Evolutionary conservation across 2,888 invertebrate genomes (phyloP).

Genomic region (Caenorhabditis angaria): DNA sequence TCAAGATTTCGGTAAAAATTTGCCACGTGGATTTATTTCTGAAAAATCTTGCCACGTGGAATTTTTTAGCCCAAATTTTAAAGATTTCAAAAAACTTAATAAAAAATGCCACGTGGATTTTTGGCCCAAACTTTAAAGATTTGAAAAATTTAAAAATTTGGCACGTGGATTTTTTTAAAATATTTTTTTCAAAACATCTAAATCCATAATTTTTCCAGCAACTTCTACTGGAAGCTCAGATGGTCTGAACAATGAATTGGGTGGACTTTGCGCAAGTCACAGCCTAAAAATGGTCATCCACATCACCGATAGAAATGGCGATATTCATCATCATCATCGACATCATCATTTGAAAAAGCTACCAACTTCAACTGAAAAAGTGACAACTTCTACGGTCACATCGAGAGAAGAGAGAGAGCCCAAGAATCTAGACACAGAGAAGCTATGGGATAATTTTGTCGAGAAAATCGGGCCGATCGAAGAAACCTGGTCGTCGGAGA

Average conservation of each 20-base stretch:
- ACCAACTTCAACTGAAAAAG: constrained; percentile 24
- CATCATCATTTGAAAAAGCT: constrained; percentile 39
- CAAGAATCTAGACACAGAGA: constrained; percentile 15
- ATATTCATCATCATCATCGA: constrained; percentile 49
- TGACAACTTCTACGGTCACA: constrained; percentile 21
- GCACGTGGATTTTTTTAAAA: too few relatives aligned
- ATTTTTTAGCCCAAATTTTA: too few relatives aligned
- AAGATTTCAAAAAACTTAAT: too few relatives aligned
- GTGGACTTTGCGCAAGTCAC: constrained; percentile 58
- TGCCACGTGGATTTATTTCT: too few relatives aligned
- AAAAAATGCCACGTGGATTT: not conserved
- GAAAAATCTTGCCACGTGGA: too few relatives aligned
- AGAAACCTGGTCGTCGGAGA: constrained; percentile 31
- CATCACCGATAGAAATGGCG: constrained; percentile 51
- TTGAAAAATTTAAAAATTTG: too few relatives aligned
- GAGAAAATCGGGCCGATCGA: constrained; percentile 51
- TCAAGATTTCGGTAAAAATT: too few relatives aligned
- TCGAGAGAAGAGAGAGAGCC: not conserved
- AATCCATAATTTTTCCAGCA: constrained; percentile 34
- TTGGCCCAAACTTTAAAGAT: too few relatives aligned
- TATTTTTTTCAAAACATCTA: too few relatives aligned
- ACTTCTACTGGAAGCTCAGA: constrained; percentile 52
- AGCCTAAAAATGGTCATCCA: constrained; percentile 60
- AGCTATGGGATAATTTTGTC: constrained; percentile 52
- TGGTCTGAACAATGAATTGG: constrained; percentile 51